Conservation (phyloP, 1,140 invertebrate genomes). For the Drosophila santomea region DNA sequence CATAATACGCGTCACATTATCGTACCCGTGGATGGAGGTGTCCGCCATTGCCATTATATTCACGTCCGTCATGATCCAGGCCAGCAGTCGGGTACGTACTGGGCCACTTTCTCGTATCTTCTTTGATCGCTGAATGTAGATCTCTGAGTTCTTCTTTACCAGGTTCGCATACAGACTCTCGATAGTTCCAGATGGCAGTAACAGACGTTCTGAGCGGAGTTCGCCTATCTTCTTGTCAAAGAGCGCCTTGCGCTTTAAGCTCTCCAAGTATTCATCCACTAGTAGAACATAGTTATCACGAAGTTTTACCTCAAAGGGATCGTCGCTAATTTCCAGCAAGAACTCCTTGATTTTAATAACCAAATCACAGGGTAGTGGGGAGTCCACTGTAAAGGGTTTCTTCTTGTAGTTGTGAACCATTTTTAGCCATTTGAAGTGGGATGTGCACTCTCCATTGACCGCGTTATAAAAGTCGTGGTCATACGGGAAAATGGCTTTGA, state of each 20-base stretch:
- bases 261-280: conserved; percentile 98
- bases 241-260: conserved; percentile 95
- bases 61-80: conserved; percentile 92
- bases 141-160: conserved; percentile 95
- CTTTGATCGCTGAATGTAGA: conserved; percentile 96
- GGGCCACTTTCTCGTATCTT: conserved; percentile 91
- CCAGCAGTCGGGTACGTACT: conserved; percentile 91
- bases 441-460: conserved; percentile 95
- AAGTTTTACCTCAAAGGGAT: conserved; percentile 98
- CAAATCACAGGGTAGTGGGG: conserved; percentile 93
- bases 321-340: conserved; percentile 96
- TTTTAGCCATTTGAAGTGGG: conserved; percentile 96
- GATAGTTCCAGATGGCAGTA: conserved; percentile 92
- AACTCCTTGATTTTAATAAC: conserved; percentile 94
- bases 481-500: conserved; percentile 94
- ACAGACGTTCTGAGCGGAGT: conserved; percentile 91
- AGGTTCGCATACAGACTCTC: conserved; percentile 95
- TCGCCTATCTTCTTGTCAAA: conserved; percentile 91
- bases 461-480: conserved; percentile 97
- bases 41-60: conserved; percentile 95
- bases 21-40: conserved; percentile 92
- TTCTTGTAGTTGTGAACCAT: conserved; percentile 90
- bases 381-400: conserved; percentile 88
- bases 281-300: conserved; percentile 97
- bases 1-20: conserved; percentile 91